Percentiles rank a stretch among this genome's conserved stretches.
phyloP scores from a whole-genome alignment of 2,113 vertebrate species.

The Xiphophorus couchianus region DNA sequence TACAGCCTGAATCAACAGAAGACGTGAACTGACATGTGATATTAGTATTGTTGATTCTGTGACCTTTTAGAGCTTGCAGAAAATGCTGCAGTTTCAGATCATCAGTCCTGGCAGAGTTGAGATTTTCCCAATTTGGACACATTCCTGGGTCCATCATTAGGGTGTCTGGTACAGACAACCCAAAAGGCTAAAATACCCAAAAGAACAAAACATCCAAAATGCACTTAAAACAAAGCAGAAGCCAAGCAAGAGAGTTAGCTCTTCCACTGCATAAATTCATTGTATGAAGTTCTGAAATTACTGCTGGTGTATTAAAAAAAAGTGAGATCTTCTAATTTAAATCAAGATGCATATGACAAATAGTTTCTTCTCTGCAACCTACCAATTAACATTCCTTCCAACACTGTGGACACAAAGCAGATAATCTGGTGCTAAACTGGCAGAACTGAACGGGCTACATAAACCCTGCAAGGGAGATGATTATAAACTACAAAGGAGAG shows the following conservation, averaged over 20 bases:
- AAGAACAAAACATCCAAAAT: not conserved
- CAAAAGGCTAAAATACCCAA: not conserved
- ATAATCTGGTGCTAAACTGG: conserved; percentile 52
- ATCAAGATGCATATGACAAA: conserved; percentile 15
- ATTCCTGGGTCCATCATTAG: not conserved
- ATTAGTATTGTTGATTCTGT: not conserved
- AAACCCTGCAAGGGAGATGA: conserved; percentile 39
- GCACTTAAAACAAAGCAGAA: not conserved
- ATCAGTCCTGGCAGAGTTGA: not conserved
- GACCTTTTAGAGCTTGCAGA: not conserved
- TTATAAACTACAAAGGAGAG: conserved; percentile 62
- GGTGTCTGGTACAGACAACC: not conserved
- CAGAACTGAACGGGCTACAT: conserved; percentile 20
- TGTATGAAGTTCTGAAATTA: conserved; percentile 45
- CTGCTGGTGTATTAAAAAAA: conserved; percentile 16
- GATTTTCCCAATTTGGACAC: not conserved
- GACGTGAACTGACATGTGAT: not conserved
- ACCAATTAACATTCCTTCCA: conserved; percentile 57
- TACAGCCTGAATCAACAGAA: not conserved
- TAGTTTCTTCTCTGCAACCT: conserved; percentile 24
- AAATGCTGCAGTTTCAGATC: not conserved
- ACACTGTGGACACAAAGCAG: conserved; percentile 31
- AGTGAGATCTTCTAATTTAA: conserved; percentile 31
- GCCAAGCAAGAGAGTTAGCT: not conserved
- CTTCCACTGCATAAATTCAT: conserved; percentile 12